phyloP scores from a whole-genome alignment of 2,113 vertebrate species.

The Colius striatus region DNA sequence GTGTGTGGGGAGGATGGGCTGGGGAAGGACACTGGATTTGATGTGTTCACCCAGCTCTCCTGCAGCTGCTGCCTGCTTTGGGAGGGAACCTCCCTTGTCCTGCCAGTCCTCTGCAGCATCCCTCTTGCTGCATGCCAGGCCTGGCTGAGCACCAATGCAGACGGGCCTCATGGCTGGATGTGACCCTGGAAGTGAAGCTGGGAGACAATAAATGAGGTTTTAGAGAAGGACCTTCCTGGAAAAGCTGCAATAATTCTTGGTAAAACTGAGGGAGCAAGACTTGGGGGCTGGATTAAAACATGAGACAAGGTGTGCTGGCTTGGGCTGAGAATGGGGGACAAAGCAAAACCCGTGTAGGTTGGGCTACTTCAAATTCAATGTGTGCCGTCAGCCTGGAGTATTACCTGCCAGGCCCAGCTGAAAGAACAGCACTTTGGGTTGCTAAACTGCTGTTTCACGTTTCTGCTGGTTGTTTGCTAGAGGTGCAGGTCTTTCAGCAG shows the following conservation, averaged over 20 bases:
- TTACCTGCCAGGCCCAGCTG: neutral
- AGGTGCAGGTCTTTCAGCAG: neutral
- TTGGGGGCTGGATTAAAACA: neutral
- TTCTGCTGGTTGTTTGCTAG: rapidly evolving
- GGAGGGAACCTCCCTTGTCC: neutral
- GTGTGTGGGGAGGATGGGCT: neutral
- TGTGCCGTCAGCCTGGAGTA: neutral
- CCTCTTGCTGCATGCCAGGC: neutral
- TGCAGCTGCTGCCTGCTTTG: neutral
- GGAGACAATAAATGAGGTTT: neutral
- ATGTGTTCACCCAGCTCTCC: neutral
- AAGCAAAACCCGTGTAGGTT: neutral
- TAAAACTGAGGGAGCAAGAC: neutral
- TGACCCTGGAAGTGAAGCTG: neutral
- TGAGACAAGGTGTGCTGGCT: neutral
- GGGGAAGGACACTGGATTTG: neutral
- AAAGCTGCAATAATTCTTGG: neutral
- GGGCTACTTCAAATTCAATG: rapidly evolving
- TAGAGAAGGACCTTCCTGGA: neutral
- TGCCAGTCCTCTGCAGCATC: neutral
- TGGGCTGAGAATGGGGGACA: neutral
- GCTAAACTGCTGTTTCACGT: neutral
- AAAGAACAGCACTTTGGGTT: neutral
- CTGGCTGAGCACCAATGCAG: neutral
- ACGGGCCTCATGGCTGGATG: rapidly evolving